A percentile compares a stretch with the other conserved stretches of the same genome.
These are phyloP conservation scores for Saxicola maurus DNA, from an alignment of 2,797 vertebrate species.

Conservation along the genomic window DNA sequence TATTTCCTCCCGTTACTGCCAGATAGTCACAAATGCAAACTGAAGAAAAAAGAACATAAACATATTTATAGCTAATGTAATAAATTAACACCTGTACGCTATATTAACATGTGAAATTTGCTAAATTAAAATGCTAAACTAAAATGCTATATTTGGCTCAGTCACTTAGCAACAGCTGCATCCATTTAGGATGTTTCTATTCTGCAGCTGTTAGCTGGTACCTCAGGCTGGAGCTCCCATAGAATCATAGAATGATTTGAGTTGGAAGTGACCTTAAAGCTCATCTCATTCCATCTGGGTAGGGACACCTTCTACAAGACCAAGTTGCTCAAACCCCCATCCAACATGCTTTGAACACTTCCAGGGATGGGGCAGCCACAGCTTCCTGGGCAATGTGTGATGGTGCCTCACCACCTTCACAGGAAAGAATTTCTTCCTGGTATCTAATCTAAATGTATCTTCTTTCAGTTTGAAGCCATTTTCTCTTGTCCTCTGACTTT, in stretches of 20 bases:
- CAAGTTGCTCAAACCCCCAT: neutral
- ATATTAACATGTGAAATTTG: neutral
- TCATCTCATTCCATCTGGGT: neutral
- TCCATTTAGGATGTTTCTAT: neutral
- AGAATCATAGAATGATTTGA: neutral
- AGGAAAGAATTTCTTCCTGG: neutral
- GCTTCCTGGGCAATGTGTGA: neutral
- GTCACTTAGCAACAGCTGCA: conserved; percentile 53
- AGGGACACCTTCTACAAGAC: neutral
- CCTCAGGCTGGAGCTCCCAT: neutral
- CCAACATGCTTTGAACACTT: neutral
- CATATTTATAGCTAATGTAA: neutral
- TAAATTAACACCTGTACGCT: neutral
- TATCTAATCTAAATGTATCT: neutral
- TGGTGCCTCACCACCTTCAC: neutral
- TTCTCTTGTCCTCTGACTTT: neutral
- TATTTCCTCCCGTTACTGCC: neutral
- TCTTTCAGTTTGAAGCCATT: neutral
- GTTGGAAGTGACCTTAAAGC: neutral
- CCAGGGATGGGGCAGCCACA: neutral
- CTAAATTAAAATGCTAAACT: conserved; percentile 5
- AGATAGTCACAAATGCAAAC: neutral
- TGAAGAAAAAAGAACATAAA: neutral
- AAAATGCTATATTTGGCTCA: conserved; percentile 17
- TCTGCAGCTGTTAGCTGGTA: conserved; percentile 15